Evolutionary conservation across 2,888 invertebrate genomes (phyloP).

Genomic region (Coronaproctus castanopsis): DNA sequence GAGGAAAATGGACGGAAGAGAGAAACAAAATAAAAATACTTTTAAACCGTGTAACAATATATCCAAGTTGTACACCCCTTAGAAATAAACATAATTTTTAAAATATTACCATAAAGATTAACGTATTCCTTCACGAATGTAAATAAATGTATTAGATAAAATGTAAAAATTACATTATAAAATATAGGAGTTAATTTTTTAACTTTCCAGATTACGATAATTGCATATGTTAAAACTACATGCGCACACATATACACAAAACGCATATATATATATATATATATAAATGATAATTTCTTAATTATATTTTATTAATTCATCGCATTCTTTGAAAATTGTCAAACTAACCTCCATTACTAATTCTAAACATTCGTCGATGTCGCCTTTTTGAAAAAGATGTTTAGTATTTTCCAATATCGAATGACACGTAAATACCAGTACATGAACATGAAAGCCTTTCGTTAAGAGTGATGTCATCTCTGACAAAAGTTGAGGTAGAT

Average conservation of each 20-base stretch:
- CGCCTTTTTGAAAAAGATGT: conserved; percentile 44
- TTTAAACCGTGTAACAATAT: too few relatives aligned
- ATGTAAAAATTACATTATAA: too few relatives aligned
- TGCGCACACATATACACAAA: neutral
- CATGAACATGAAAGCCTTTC: conserved; percentile 84
- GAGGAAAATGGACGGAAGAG: too few relatives aligned
- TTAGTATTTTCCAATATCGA: conserved; percentile 54
- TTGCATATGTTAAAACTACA: too few relatives aligned
- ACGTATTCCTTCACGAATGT: too few relatives aligned
- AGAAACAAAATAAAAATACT: too few relatives aligned
- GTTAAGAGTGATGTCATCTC: conserved; percentile 63
- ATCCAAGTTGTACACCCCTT: too few relatives aligned
- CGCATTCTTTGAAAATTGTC: neutral
- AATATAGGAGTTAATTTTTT: too few relatives aligned
- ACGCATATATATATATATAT: neutral
- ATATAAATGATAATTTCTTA: neutral
- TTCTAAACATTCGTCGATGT: conserved; percentile 55
- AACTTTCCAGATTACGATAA: too few relatives aligned
- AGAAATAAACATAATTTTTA: too few relatives aligned
- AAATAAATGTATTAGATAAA: too few relatives aligned
- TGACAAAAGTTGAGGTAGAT: conserved; percentile 52
- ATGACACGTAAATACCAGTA: conserved; percentile 72
- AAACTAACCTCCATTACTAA: conserved; percentile 47
- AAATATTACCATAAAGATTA: too few relatives aligned
- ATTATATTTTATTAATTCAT: neutral